Conservation (phyloP, 2,888 invertebrate species). For the Megaustenia siamemsis region DNA sequence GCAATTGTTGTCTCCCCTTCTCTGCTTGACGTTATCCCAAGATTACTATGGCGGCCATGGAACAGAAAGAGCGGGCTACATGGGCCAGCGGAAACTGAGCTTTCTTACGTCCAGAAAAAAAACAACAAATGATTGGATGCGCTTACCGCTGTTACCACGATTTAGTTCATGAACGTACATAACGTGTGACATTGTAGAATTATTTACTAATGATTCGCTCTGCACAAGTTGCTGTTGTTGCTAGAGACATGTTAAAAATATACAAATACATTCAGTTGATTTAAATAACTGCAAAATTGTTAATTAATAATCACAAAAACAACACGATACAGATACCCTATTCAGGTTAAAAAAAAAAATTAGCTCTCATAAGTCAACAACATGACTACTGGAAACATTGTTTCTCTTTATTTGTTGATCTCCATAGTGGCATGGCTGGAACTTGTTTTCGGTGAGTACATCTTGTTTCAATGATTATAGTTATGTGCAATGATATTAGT, state of each 20-base stretch:
- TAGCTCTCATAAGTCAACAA: too few species aligned
- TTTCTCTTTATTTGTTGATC: neutral
- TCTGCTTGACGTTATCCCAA: neutral
- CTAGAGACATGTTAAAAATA: too few species aligned
- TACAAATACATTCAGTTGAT: too few species aligned
- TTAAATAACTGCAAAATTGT: too few species aligned
- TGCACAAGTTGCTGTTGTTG: too few species aligned
- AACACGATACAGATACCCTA: too few species aligned
- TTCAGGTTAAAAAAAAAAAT: too few species aligned
- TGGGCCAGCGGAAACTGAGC: neutral
- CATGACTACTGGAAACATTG: neutral
- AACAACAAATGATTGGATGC: slow-evolving; percentile 2
- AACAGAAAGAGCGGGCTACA: slow-evolving; percentile 19
- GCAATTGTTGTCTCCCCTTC: neutral
- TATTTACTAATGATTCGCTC: too few species aligned
- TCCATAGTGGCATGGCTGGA: neutral
- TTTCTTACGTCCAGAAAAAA: neutral
- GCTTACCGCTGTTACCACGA: slow-evolving; percentile 3
- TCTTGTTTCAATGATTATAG: neutral
- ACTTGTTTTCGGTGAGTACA: neutral
- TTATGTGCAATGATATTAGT: too few species aligned
- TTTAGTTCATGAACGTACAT: too few species aligned
- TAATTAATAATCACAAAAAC: too few species aligned
- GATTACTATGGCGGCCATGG: slow-evolving; percentile 6
- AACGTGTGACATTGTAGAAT: too few species aligned